Evolutionary conservation across 2,797 vertebrate genomes (phyloP), one percentile per base, ranked within the genome.

Genomic region (Sus cebifrons): DNA sequence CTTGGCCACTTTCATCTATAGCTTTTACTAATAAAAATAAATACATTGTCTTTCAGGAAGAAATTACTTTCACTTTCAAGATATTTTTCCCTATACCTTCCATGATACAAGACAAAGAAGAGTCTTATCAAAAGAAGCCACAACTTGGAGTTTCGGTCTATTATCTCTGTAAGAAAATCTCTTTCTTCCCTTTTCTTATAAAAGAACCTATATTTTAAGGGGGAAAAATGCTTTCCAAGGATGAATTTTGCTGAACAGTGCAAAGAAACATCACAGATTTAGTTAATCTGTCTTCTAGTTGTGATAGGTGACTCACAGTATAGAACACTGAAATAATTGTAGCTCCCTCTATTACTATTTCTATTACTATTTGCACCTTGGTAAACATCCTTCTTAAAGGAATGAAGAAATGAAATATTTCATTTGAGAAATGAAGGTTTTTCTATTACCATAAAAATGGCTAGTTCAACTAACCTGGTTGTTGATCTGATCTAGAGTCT

Each of bases 1-100:
- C 54, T 93, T 94, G 13, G n/a, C n/a, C 44, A 75, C 60, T 91
- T 95, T 87, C 60, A 91, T 81, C 91, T 91, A 49, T 23, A 95
- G 83, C 20, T 67, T 82, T 93, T 87, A 95, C 86, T 81, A 91
- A 83, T 36, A 75, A 89, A 92, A 95, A 81, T 75, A 86, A 65
- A 67, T 0, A 14, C 13, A 9, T 6, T 88, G 29, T 56, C 81
- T 92, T 95, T 95, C 67, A 74, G 86, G 44, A 96, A 91, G 36
- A 95, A 95, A 81, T 9, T 81, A 4, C 77, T 95, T 87, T 94
- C 32, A 89, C 71, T 91, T n/a, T 94, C 49, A 79, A 96, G 36
- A 32, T 95, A 78, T 78, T 49, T 84, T 86, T 70, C 21, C 23
- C 29, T 75, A 0, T 29, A 88, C 29, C 21, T 83, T 88, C 58